phyloP scores from a whole-genome alignment of 2,113 vertebrate genomes.

The Eublepharis macularius region DNA sequence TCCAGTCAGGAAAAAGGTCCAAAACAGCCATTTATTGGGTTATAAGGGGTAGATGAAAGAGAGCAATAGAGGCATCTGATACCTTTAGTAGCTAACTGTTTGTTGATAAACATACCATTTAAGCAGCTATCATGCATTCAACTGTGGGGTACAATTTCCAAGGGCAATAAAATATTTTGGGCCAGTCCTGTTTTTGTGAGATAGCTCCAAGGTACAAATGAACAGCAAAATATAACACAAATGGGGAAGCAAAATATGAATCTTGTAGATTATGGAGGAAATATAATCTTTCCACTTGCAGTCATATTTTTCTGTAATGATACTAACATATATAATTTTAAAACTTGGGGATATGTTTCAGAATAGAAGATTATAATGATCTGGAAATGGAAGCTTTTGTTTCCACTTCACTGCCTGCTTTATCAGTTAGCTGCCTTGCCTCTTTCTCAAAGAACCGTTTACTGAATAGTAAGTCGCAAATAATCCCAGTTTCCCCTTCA shows the following conservation, averaged over 20 bases:
- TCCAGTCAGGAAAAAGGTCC: not conserved
- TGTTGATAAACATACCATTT: too few species aligned
- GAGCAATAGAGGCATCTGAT: too few species aligned
- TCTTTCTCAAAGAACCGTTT: conserved; percentile 12
- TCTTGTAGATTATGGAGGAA: not conserved
- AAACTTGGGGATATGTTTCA: too few species aligned
- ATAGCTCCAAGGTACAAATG: not conserved
- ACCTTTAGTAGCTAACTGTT: too few species aligned
- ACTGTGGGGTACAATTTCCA: not conserved
- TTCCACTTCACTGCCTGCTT: conserved; percentile 54
- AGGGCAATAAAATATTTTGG: not conserved
- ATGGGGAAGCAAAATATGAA: not conserved
- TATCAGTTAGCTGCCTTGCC: not conserved
- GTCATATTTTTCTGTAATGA: too few species aligned
- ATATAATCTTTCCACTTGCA: not conserved
- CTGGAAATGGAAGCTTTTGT: not conserved
- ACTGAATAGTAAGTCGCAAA: conserved; percentile 26
- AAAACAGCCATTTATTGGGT: not conserved
- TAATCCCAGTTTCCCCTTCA: conserved; percentile 32
- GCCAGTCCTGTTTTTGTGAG: not conserved
- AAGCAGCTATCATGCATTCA: too few species aligned
- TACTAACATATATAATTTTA: too few species aligned
- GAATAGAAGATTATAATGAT: not conserved
- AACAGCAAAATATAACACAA: not conserved
- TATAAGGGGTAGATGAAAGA: too few species aligned